Percentiles rank a stretch among this genome's conserved stretches.
Conservation (phyloP, 2,113 vertebrate species). For the Brienomyrus brachyistius region DNA sequence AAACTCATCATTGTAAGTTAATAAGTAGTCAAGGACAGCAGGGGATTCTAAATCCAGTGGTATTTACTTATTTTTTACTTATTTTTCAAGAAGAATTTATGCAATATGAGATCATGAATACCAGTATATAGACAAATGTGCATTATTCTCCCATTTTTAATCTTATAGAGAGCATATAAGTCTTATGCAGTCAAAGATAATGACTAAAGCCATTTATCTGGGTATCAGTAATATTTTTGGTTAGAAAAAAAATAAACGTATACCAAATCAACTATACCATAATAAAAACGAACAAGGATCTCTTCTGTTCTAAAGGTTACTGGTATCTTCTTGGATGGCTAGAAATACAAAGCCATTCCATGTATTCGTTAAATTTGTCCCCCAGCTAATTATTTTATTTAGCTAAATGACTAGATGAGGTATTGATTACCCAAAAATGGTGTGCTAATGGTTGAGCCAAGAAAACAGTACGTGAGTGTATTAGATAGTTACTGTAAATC, state of each 20-base stretch:
- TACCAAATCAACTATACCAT: neutral
- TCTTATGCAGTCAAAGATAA: neutral
- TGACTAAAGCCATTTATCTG: neutral
- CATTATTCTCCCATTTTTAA: neutral
- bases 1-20: slow-evolving; percentile 28
- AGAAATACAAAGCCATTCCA: neutral
- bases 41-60: slow-evolving; percentile 40
- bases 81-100: neutral
- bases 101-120: neutral
- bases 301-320: neutral
- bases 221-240: neutral
- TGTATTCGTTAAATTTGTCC: neutral
- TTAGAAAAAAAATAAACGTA: neutral
- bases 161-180: neutral
- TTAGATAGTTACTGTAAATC: neutral
- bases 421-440: neutral
- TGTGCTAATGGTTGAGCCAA: neutral
- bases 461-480: neutral
- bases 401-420: neutral
- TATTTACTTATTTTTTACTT: neutral
- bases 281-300: neutral
- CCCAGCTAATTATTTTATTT: neutral
- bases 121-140: neutral
- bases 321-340: neutral
- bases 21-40: slow-evolving; percentile 29